A percentile compares a stretch with the other conserved stretches of the same genome.
Evolutionary conservation across 2,113 vertebrate species (phyloP).

Genomic region (Dipodomys spectabilis): DNA sequence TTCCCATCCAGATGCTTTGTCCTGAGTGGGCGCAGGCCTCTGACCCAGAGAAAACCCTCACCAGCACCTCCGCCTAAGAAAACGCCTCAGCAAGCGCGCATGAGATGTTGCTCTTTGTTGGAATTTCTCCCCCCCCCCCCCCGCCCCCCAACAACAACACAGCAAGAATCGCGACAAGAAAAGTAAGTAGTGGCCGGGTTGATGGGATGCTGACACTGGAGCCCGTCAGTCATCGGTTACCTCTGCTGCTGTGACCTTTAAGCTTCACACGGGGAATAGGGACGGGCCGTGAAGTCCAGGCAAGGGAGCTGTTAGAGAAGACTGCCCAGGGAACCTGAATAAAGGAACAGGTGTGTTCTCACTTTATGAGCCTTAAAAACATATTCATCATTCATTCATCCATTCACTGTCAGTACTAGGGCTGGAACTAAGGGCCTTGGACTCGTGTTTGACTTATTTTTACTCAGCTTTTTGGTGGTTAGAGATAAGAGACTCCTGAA

Average conservation of each 20-base stretch:
- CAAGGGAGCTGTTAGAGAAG: neutral
- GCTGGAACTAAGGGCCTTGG: too few relatives aligned
- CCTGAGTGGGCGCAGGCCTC: too few relatives aligned
- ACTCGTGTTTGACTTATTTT: too few relatives aligned
- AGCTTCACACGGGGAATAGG: too few relatives aligned
- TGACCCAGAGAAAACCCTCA: neutral
- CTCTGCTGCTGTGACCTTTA: too few relatives aligned
- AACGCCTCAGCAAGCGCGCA: neutral
- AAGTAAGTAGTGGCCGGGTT: too few relatives aligned
- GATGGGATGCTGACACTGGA: neutral
- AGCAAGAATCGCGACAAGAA: neutral
- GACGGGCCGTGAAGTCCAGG: neutral
- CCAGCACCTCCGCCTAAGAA: neutral
- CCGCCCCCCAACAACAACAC: rapidly evolving
- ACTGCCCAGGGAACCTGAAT: rapidly evolving
- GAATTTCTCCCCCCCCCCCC: rapidly evolving
- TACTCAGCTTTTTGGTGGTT: too few relatives aligned
- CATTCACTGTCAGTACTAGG: too few relatives aligned
- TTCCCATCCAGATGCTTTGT: too few relatives aligned
- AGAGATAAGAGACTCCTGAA: too few relatives aligned
- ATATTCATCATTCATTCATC: too few relatives aligned
- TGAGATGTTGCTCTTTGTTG: neutral
- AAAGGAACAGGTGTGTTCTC: neutral
- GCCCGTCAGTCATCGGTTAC: neutral
- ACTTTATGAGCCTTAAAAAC: too few relatives aligned